phyloP scores from a whole-genome alignment of 2,113 vertebrate genomes.

The Thamnaconus septentrionalis region DNA sequence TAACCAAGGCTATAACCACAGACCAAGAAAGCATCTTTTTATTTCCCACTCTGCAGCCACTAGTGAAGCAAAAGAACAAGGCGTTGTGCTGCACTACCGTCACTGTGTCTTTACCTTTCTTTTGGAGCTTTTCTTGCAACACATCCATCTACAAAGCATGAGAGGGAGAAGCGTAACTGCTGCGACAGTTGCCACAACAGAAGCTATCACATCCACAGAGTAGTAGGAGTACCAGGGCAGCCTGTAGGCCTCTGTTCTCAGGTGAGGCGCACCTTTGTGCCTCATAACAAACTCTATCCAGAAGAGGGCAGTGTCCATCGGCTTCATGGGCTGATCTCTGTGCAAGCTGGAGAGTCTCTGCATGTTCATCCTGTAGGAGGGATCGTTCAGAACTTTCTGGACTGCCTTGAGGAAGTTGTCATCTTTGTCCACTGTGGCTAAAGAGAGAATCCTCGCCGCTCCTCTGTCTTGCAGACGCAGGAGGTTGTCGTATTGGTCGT shows the following conservation, averaged over 20 bases:
- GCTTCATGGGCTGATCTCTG: conserved; percentile 57
- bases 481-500: conserved; percentile 73
- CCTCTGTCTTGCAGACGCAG: conserved; percentile 60
- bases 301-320: conserved; percentile 60
- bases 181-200: neutral
- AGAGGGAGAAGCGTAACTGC: neutral
- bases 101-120: neutral
- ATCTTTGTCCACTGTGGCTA: conserved; percentile 49
- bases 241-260: conserved; percentile 52
- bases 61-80: no score
- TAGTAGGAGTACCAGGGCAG: conserved; percentile 73
- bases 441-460: conserved; percentile 51
- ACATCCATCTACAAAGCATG: conserved; percentile 5
- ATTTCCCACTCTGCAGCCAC: no score
- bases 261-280: conserved; percentile 49
- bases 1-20: no score
- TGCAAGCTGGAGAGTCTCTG: conserved; percentile 71
- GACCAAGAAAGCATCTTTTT: no score
- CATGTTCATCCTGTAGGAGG: conserved; percentile 74
- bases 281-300: conserved; percentile 70
- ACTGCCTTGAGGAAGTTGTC: conserved; percentile 58
- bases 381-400: conserved; percentile 59
- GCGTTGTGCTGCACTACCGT: no score
- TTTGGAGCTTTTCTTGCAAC: conserved; percentile 16
- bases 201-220: conserved; percentile 53